A percentile compares a stretch with the other conserved stretches of the same genome.
Evolutionary conservation across 2,113 vertebrate genomes (phyloP).

Genomic region (Eonycteris spelaea): DNA sequence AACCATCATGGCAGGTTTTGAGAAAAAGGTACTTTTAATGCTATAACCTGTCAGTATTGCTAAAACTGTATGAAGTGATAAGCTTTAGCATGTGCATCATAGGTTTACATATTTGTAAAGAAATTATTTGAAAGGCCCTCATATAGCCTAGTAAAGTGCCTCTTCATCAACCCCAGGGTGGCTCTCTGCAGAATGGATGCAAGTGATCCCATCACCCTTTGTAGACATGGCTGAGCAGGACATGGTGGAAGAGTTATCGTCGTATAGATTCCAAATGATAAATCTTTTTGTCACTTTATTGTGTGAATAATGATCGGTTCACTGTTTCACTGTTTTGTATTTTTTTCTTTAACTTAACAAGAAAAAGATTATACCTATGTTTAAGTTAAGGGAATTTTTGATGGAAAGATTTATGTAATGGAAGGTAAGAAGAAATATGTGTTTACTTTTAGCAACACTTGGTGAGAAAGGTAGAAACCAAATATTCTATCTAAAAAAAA

Average conservation of each 20-base stretch:
- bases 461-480: not conserved
- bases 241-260: fast-evolving
- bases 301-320: not conserved
- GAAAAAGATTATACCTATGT: constrained; percentile 23
- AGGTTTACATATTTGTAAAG: not conserved
- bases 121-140: not conserved
- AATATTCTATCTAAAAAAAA: not conserved
- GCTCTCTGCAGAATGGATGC: not conserved
- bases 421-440: constrained; percentile 56
- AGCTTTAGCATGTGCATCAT: not conserved
- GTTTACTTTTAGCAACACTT: constrained; percentile 64
- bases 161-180: not conserved
- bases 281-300: not conserved
- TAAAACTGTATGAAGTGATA: not conserved
- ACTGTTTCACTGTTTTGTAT: not conserved
- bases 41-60: not conserved
- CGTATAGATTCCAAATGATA: not conserved
- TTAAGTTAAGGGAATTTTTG: constrained; percentile 61
- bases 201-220: not conserved
- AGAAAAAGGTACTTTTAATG: not conserved
- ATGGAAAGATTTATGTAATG: constrained; percentile 1
- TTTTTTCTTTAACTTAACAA: not conserved
- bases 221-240: not conserved
- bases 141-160: not conserved
- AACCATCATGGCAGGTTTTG: not conserved